Evolutionary conservation across 2,113 vertebrate genomes (phyloP), one percentile per base, ranked within the genome.

Genomic region (Bostrychus sinensis): DNA sequence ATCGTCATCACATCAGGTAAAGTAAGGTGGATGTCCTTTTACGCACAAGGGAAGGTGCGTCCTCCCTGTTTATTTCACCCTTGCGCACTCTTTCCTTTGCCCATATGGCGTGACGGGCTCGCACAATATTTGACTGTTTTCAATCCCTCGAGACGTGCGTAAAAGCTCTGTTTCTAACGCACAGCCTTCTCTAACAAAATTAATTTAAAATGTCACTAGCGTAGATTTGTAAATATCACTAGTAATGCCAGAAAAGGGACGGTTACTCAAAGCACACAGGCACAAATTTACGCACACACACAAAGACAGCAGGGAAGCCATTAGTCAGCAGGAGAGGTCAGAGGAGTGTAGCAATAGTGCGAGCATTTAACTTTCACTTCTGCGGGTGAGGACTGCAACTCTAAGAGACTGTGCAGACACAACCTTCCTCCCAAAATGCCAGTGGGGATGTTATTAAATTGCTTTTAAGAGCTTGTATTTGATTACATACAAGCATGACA

Each of bases 1-100:
- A 63, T 78, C 66, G 25, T 55, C 75, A 64, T 80, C 46, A 17
- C 76, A 48, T 84, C 87, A 85, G 89, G 89, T 90, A 87, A 84
- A 63, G 73, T 5, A 34, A 14, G 17, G 20, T 16, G 22, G 19
- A 42, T 60, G 45, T 41, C 2, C 43, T 63, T 39, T 23, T 53
- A 53, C 28, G 32, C 53, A 20, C 53, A 17, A 16, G 22, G 28
- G 26, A 54, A 43, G 1, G 28, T 61, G 25, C 23, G 9, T 22
- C 13, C 10, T 30, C 13, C 41, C 25, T 41, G 34, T 20, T 53
- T 51, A 12, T 38, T 30, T 22, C 17, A 13, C 56, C 11, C 22
- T 16, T 23, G 23, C n/a, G 19, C 28, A 17, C 36, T 7, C 30
- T 20, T 20, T n/a, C 28, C 11, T 54, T 23, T 55, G 39, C 13